Conservation (phyloP, 30 jellyfish, hydroid and myxozoan species). For the Chrysaora quinquecirrha region DNA sequence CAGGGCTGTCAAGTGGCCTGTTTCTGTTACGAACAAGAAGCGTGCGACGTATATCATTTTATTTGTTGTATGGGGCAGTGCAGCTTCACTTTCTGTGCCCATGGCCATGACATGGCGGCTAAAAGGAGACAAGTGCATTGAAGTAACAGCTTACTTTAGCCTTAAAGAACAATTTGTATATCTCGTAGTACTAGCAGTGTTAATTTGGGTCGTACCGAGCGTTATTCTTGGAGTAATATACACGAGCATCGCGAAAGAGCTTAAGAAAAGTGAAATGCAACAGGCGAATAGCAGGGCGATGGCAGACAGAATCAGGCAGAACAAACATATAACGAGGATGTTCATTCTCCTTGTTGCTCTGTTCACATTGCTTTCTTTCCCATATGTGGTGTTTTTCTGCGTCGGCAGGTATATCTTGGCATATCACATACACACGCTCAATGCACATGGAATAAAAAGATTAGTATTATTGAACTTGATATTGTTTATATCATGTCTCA, state of each 20-base stretch:
- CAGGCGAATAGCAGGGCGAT: neutral
- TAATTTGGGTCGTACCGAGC: neutral
- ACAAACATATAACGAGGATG: neutral
- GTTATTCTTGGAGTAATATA: neutral
- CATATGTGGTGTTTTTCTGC: conserved; percentile 1
- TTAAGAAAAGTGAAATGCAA: neutral
- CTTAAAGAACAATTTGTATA: neutral
- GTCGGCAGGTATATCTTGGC: neutral
- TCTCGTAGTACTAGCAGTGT: neutral
- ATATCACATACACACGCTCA: neutral
- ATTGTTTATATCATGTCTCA: neutral
- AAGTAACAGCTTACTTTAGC: neutral
- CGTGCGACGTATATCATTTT: neutral
- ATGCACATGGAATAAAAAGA: neutral
- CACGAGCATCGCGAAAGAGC: neutral
- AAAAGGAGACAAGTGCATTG: neutral
- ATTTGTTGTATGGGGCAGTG: neutral
- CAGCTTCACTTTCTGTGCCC: neutral
- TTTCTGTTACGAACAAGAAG: neutral
- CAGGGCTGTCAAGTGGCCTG: neutral
- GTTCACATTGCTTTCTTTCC: neutral
- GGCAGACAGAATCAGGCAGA: neutral
- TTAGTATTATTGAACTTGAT: neutral
- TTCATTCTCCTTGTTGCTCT: neutral
- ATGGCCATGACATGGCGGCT: neutral